Base-by-base conservation (phyloP, 2,888 invertebrate genomes). In the Andrena bicolor region DNA sequence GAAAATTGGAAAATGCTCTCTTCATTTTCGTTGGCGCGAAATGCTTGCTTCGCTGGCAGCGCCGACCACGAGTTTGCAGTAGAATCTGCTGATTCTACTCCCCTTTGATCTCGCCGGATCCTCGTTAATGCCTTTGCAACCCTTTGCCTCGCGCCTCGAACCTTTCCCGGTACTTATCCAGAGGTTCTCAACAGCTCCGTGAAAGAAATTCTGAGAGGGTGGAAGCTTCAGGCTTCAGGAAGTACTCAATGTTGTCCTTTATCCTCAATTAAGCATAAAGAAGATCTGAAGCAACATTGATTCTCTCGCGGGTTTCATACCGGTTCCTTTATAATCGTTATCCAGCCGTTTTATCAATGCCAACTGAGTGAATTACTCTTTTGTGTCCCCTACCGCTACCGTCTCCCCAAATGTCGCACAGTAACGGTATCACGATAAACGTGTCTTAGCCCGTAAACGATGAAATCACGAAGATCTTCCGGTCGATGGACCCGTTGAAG, bases 1-100 rank as follows among this genome's bases (percentile, higher is more conserved):
- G 90, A 91, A 92, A 92, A 92, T 92, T 92, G 92, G 91, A 92
- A 92, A 92, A 91, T 90, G 89, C 91, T 26, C 56, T 82, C 87
- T 82, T 85, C 86, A 85, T 87, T 86, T 86, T 82, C 87, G 76
- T 84, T 76, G 80, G 84, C 76, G 85, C 69, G 69, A 71, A 61
- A 64, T 65, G n/a, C 60, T n/a, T 64, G 49, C 30, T 32, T 28
- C 76, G 48, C 28, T 63, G 60, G 49, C 60, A 65, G 51, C 61
- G 23, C 65, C 61, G 65, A 60, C 66, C 32, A 64, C 58, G 51
- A 28, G 56, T 66, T 77, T 66, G 51, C 49, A 32, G 20, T 79
- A 51, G 74, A 84, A 81, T 76, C 78, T 81, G 74, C 79, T 83
- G 87, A 87, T 85, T 80, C 80, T 53, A 72, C 82, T 60, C 60